Conservation (phyloP, 1,140 invertebrate species). For the Drosophila sechellia region DNA sequence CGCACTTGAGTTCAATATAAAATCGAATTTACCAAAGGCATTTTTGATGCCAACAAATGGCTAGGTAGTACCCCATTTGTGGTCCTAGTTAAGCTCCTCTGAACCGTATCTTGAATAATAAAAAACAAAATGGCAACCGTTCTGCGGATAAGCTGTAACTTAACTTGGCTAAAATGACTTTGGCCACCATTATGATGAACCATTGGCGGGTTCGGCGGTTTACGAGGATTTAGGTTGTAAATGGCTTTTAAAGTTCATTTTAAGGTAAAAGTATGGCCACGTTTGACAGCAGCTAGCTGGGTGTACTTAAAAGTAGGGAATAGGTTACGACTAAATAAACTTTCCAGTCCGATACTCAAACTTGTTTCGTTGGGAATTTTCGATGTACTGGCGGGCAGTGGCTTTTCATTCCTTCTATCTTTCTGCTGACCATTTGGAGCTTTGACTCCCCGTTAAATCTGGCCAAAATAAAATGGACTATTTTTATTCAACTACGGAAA, state of each 20-base stretch:
- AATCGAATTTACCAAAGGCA: neutral
- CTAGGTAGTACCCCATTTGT: neutral
- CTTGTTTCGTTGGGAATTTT: neutral
- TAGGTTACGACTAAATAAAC: too few species aligned
- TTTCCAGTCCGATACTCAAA: neutral
- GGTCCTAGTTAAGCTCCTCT: neutral
- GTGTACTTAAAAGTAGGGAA: neutral
- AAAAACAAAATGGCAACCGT: neutral
- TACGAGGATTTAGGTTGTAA: neutral
- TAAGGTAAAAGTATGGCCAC: neutral
- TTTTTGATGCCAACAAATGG: neutral
- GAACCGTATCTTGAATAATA: neutral
- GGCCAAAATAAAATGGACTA: constrained; percentile 17
- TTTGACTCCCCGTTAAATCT: constrained; percentile 1
- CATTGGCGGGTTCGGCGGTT: neutral
- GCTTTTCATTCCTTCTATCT: neutral
- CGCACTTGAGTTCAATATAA: constrained; percentile 40
- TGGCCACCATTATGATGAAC: neutral
- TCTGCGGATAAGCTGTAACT: neutral
- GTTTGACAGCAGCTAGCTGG: neutral
- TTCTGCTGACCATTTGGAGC: neutral
- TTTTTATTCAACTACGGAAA: constrained; percentile 29
- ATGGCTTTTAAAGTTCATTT: neutral
- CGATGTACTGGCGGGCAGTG: neutral
- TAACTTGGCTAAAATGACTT: neutral